These are phyloP conservation scores for Phrynocephalus forsythii DNA, from an alignment of 2,797 vertebrate genomes.

Conservation along the genomic window DNA sequence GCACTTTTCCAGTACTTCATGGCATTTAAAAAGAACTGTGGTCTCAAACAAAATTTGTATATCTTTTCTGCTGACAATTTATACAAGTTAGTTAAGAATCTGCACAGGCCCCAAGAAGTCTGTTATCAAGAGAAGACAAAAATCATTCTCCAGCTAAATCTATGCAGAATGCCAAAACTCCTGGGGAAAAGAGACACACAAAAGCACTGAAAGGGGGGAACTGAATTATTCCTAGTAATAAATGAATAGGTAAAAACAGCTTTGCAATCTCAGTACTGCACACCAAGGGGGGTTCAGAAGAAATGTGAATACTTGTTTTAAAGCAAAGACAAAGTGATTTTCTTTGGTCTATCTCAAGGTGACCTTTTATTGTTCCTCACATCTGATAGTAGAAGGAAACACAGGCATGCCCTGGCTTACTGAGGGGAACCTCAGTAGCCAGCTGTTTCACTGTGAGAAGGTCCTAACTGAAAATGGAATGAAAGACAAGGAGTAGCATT, in stretches of 20 bases:
- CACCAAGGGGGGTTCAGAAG: background rate
- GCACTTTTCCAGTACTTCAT: background rate
- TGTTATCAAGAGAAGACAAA: background rate
- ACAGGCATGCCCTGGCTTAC: background rate
- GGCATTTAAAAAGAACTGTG: background rate
- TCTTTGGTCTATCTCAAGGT: conserved; percentile 15
- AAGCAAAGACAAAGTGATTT: conserved; percentile 1
- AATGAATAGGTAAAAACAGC: background rate
- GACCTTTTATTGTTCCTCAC: conserved; percentile 9
- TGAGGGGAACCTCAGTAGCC: background rate
- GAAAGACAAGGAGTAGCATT: background rate
- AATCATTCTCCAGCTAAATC: background rate
- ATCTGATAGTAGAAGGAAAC: background rate
- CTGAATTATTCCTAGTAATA: background rate
- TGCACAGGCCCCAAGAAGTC: background rate
- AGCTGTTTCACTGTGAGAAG: background rate
- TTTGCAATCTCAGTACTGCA: background rate
- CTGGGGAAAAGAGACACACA: background rate
- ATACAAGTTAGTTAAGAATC: background rate
- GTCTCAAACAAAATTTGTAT: background rate
- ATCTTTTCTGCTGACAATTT: background rate
- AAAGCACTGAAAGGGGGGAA: too few species aligned
- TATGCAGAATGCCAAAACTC: background rate
- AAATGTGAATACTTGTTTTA: background rate
- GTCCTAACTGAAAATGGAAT: background rate